phyloP scores from a whole-genome alignment of 2,888 invertebrate species.

The Marasmarcha lunaedactyla region DNA sequence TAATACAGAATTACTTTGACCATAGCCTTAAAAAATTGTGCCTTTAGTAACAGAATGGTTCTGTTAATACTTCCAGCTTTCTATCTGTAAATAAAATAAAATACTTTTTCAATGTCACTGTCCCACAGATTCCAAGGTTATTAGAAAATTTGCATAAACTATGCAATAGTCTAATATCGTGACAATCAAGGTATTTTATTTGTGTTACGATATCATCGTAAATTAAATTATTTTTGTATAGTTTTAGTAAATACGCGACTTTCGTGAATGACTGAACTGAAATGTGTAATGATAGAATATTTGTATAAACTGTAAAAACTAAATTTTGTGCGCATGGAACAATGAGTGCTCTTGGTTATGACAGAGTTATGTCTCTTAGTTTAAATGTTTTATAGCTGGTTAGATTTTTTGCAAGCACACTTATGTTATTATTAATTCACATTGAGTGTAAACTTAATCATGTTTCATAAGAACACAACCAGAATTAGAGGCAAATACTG shows the following conservation, averaged over 20 bases:
- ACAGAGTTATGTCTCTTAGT: slow-evolving; percentile 7
- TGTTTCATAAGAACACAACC: too few relatives aligned
- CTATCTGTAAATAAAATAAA: slow-evolving; percentile 22
- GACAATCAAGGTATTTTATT: slow-evolving; percentile 29
- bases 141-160: slow-evolving; percentile 4
- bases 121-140: not conserved
- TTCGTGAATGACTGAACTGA: slow-evolving; percentile 36
- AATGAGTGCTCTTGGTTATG: slow-evolving; percentile 14
- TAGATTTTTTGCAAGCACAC: slow-evolving; percentile 6
- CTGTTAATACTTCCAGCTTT: slow-evolving; percentile 16
- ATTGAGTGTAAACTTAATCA: too few relatives aligned
- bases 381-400: slow-evolving; percentile 7
- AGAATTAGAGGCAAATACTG: too few relatives aligned
- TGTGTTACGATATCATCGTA: slow-evolving; percentile 13
- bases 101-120: slow-evolving; percentile 32
- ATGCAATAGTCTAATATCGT: slow-evolving; percentile 22
- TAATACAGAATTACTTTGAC: not conserved
- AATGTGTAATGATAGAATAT: slow-evolving; percentile 46
- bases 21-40: slow-evolving; percentile 28
- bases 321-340: not conserved
- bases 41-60: slow-evolving; percentile 31
- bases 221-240: slow-evolving; percentile 10
- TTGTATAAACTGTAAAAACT: slow-evolving; percentile 41
- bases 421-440: too few relatives aligned
- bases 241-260: slow-evolving; percentile 13